phyloP scores from a whole-genome alignment of 1,140 invertebrate species.

The Pogonus chalceus region DNA sequence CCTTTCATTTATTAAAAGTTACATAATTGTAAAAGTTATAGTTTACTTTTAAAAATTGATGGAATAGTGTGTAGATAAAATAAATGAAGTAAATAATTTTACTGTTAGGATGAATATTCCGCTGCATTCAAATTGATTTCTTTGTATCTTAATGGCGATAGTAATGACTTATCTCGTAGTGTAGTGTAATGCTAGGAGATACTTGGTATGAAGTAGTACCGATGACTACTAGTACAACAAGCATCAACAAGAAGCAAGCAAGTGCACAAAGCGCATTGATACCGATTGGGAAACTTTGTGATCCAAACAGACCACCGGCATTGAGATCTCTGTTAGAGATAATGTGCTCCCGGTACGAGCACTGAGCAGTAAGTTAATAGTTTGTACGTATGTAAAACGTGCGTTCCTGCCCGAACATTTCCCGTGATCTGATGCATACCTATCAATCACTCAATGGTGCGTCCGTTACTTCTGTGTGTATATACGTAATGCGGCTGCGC shows the following conservation, averaged over 20 bases:
- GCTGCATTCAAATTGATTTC: too few species aligned
- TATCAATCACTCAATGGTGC: neutral
- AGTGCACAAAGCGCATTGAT: neutral
- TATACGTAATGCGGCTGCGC: neutral
- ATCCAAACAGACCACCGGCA: constrained; percentile 5
- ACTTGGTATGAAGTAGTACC: too few species aligned
- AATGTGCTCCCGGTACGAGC: constrained; percentile 1
- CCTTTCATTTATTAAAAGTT: too few species aligned
- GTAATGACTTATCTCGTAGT: constrained; percentile 1
- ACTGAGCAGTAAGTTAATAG: constrained; percentile 1
- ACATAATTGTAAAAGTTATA: too few species aligned
- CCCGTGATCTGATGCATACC: neutral
- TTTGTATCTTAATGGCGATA: too few species aligned
- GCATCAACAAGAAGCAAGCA: neutral
- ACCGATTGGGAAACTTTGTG: constrained; percentile 2
- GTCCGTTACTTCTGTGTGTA: neutral
- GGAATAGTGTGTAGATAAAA: too few species aligned
- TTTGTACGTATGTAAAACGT: constrained; percentile 3
- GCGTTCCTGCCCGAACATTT: neutral
- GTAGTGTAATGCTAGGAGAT: too few species aligned
- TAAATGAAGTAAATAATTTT: too few species aligned
- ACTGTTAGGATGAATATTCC: too few species aligned
- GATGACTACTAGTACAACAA: too few species aligned
- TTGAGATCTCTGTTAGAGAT: constrained; percentile 6
- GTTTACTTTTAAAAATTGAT: too few species aligned